These are phyloP conservation scores for Plecotus auritus DNA, from an alignment of 2,113 vertebrate genomes.

Conservation along the genomic window DNA sequence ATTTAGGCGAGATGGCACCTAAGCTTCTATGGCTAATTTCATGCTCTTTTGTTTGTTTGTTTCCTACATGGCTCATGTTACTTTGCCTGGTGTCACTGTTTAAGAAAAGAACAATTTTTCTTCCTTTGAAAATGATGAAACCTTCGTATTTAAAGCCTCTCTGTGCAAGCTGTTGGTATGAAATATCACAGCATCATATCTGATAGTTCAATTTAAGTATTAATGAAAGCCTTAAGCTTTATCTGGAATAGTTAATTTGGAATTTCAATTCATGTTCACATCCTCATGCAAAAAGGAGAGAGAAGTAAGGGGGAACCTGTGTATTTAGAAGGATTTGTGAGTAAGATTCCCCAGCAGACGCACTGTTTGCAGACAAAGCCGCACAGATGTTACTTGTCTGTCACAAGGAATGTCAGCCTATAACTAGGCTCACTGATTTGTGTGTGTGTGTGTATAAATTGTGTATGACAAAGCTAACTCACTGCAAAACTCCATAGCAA, in stretches of 20 bases:
- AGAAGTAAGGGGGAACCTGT: not conserved
- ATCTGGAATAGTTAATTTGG: slow-evolving; percentile 55
- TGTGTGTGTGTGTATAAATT: not conserved
- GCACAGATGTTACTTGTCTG: slow-evolving; percentile 57
- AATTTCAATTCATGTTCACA: slow-evolving; percentile 49
- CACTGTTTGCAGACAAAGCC: slow-evolving; percentile 41
- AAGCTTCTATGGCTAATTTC: not conserved
- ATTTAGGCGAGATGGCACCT: slow-evolving; percentile 16
- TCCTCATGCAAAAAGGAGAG: not conserved
- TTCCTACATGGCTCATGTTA: slow-evolving; percentile 10
- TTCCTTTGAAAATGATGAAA: slow-evolving; percentile 54
- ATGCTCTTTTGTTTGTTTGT: not conserved
- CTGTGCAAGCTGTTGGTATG: slow-evolving; percentile 66
- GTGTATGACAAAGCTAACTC: slow-evolving; percentile 4
- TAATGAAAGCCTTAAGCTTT: slow-evolving; percentile 66
- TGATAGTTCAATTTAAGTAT: slow-evolving; percentile 68
- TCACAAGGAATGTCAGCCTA: slow-evolving; percentile 44
- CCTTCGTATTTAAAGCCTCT: slow-evolving; percentile 63
- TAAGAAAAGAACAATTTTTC: slow-evolving; percentile 48
- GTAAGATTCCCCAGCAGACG: slow-evolving; percentile 10
- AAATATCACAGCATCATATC: slow-evolving; percentile 51
- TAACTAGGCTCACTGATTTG: slow-evolving; percentile 46
- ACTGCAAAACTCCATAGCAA: not conserved
- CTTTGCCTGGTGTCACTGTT: slow-evolving; percentile 48
- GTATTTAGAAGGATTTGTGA: slow-evolving; percentile 48